Evolutionary conservation across 2,888 invertebrate species (phyloP).

Genomic region (Agelastica alni): DNA sequence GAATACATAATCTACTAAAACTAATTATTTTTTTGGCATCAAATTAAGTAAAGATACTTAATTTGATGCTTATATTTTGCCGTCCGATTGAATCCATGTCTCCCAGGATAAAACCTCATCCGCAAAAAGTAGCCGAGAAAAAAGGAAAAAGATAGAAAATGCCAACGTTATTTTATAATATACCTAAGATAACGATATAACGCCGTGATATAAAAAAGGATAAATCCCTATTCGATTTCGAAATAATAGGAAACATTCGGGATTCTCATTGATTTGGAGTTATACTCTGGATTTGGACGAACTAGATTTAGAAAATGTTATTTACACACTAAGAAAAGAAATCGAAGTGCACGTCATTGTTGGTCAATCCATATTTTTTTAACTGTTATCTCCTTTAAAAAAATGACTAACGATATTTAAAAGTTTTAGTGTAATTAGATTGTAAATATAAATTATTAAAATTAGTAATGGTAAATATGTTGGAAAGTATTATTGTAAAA

Average conservation of each 20-base stretch:
- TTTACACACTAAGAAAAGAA: background rate
- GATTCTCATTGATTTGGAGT: slow-evolving; percentile 33
- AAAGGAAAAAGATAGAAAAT: slow-evolving; percentile 5
- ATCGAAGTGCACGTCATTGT: too few relatives aligned
- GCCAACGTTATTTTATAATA: slow-evolving; percentile 10
- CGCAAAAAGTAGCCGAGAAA: slow-evolving; percentile 4
- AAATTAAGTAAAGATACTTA: background rate
- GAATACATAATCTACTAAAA: too few relatives aligned
- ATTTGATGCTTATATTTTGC: slow-evolving; percentile 1
- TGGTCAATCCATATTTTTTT: too few relatives aligned
- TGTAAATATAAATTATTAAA: too few relatives aligned
- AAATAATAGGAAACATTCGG: slow-evolving; percentile 34
- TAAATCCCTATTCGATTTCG: slow-evolving; percentile 29
- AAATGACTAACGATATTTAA: too few relatives aligned
- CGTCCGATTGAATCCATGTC: background rate
- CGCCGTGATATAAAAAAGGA: slow-evolving; percentile 20
- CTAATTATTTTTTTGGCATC: too few relatives aligned
- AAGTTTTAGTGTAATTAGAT: too few relatives aligned
- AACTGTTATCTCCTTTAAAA: too few relatives aligned
- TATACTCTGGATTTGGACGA: slow-evolving; percentile 29
- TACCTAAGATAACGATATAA: slow-evolving; percentile 21
- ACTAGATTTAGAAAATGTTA: slow-evolving; percentile 26
- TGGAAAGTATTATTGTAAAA: too few relatives aligned
- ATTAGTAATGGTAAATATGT: too few relatives aligned
- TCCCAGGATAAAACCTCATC: background rate